Conservation (phyloP, 2,797 vertebrate species). For the Zenarchopterus dispar region DNA sequence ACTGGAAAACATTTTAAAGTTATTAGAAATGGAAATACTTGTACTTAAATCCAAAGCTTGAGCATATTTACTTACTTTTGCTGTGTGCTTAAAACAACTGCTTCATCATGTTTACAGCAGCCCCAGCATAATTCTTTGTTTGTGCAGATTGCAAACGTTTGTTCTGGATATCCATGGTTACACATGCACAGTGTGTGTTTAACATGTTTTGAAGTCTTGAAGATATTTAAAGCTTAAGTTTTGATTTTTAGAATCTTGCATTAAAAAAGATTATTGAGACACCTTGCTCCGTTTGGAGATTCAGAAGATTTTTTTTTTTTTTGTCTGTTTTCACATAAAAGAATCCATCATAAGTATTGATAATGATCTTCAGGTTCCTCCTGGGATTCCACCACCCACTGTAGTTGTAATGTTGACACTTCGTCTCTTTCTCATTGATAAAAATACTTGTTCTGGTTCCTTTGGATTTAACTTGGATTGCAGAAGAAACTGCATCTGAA, state of each 20-base stretch:
- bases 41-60: conserved; percentile 1
- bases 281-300: neutral
- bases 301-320: neutral
- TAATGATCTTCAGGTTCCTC: conserved; percentile 16
- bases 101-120: conserved; percentile 1
- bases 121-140: conserved; percentile 19
- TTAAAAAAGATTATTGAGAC: conserved; percentile 25
- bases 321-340: conserved; percentile 21
- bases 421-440: too few relatives aligned
- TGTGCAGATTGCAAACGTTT: conserved; percentile 22
- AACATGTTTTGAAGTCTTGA: conserved; percentile 21
- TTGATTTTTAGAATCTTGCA: conserved; percentile 8
- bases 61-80: conserved; percentile 3
- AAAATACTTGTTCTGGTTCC: too few relatives aligned
- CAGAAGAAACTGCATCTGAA: too few relatives aligned
- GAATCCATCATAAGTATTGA: conserved; percentile 41
- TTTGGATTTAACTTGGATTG: too few relatives aligned
- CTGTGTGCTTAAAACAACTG: neutral
- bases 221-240: conserved; percentile 11
- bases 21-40: neutral
- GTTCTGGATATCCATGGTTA: conserved; percentile 16
- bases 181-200: conserved; percentile 2
- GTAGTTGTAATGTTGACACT: too few relatives aligned
- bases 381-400: too few relatives aligned
- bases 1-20: neutral